Conservation (phyloP, 2,113 vertebrate genomes). For the Anas platyrhynchos region DNA sequence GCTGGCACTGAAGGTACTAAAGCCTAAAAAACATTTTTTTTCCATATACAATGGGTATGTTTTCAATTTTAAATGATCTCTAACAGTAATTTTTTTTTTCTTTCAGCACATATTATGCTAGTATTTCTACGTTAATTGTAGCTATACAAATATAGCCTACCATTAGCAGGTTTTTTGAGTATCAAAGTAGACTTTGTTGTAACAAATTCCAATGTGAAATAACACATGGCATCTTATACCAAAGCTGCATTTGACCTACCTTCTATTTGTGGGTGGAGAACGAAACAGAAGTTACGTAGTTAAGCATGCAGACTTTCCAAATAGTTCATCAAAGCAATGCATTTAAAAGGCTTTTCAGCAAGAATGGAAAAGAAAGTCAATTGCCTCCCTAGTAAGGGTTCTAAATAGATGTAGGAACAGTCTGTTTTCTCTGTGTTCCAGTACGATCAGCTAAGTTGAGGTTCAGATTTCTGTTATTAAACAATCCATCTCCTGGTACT, state of each 20-base stretch:
- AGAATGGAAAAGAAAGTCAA: background rate
- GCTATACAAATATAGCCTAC: background rate
- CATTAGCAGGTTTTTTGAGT: background rate
- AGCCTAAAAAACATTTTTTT: background rate
- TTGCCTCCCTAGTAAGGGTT: background rate
- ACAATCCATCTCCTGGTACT: background rate
- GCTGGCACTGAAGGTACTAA: background rate
- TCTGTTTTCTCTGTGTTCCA: background rate
- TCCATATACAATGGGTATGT: background rate
- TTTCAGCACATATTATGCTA: background rate
- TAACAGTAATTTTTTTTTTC: background rate
- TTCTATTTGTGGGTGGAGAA: background rate
- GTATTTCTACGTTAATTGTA: background rate
- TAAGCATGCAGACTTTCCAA: background rate
- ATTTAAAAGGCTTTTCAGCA: background rate
- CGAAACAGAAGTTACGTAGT: background rate
- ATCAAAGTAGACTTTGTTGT: background rate
- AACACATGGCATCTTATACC: fast-evolving
- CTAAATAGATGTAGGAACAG: background rate
- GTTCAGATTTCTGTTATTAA: background rate
- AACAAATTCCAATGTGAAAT: background rate
- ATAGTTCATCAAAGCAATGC: background rate
- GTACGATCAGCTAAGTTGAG: background rate
- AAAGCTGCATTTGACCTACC: background rate
- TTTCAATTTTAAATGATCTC: background rate